Percentiles rank a stretch among this genome's conserved stretches.
Evolutionary conservation across 1,140 invertebrate genomes (phyloP).

Genomic region (Lordiphosa stackelbergi): DNA sequence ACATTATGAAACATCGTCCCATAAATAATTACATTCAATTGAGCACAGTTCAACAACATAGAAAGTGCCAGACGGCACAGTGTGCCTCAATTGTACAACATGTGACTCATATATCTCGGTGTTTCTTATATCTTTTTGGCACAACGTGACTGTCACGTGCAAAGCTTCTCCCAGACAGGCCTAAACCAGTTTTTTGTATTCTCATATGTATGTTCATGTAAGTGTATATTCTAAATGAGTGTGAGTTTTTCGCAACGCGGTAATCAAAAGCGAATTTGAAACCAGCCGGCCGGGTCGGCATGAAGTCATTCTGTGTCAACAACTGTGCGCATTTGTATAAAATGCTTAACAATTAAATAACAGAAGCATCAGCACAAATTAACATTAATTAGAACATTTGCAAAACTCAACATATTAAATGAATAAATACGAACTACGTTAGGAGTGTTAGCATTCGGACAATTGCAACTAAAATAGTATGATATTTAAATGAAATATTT

Average conservation of each 20-base stretch:
- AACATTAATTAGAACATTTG: slow-evolving; percentile 61
- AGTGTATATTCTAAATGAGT: neutral
- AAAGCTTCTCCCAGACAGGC: slow-evolving; percentile 13
- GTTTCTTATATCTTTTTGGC: slow-evolving; percentile 11
- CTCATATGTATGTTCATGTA: neutral
- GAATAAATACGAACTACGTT: slow-evolving; percentile 29
- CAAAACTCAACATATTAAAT: slow-evolving; percentile 18
- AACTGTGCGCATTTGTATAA: slow-evolving; percentile 19
- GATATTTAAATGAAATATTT: slow-evolving; percentile 58
- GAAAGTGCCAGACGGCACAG: slow-evolving; percentile 27
- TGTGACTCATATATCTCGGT: slow-evolving; percentile 28
- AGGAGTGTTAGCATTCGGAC: slow-evolving; percentile 40
- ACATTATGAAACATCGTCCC: slow-evolving; percentile 11
- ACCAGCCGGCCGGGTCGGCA: slow-evolving; percentile 4
- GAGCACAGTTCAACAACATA: slow-evolving; percentile 50
- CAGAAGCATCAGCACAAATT: slow-evolving; percentile 41
- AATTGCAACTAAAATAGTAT: slow-evolving; percentile 28
- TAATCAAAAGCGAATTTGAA: slow-evolving; percentile 27
- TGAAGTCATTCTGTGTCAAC: slow-evolving; percentile 41
- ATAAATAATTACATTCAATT: slow-evolving; percentile 26
- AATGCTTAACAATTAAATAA: slow-evolving; percentile 43
- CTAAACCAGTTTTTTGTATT: slow-evolving; percentile 30
- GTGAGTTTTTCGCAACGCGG: neutral
- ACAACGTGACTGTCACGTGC: slow-evolving; percentile 68
- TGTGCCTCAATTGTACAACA: slow-evolving; percentile 25